Percentiles rank a stretch among this genome's conserved stretches.
Evolutionary conservation across 2,888 invertebrate genomes (phyloP).

Genomic region (Aproaerema taeniolella): DNA sequence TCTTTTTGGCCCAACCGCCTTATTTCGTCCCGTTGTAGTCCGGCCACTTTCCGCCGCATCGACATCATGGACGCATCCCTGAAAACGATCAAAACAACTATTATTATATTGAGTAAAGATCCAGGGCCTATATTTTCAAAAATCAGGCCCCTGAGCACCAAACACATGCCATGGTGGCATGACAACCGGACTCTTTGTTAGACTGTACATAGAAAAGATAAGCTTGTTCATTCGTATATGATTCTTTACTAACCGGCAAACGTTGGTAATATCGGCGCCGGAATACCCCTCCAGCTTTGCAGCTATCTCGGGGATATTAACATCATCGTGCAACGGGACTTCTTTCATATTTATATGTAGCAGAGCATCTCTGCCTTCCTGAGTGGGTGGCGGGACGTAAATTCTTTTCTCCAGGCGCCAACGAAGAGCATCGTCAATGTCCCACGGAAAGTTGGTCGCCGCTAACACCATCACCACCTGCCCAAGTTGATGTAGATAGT

Average conservation of each 20-base stretch:
- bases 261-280: conserved; percentile 99
- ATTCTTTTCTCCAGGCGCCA: conserved; percentile 97
- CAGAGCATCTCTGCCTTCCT: conserved; percentile 89
- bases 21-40: conserved; percentile 95
- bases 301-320: no score
- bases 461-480: conserved; percentile 98
- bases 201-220: not conserved
- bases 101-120: no score
- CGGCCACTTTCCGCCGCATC: conserved; percentile 96
- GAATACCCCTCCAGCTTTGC: conserved; percentile 94
- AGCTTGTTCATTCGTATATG: not conserved
- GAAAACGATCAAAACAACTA: conserved; percentile 23
- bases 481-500: not conserved
- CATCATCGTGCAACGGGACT: conserved; percentile 88
- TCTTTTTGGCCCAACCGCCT: conserved; percentile 96
- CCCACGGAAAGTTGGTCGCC: conserved; percentile 99
- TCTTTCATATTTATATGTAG: conserved; percentile 92
- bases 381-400: conserved; percentile 96
- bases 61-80: conserved; percentile 99
- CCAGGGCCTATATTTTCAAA: no score
- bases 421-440: conserved; percentile 96
- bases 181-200: not conserved
- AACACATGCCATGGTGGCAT: not conserved
- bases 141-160: no score
- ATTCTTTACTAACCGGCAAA: conserved; percentile 84